Conservation (phyloP, 2,113 vertebrate genomes). For the Osmerus mordax region DNA sequence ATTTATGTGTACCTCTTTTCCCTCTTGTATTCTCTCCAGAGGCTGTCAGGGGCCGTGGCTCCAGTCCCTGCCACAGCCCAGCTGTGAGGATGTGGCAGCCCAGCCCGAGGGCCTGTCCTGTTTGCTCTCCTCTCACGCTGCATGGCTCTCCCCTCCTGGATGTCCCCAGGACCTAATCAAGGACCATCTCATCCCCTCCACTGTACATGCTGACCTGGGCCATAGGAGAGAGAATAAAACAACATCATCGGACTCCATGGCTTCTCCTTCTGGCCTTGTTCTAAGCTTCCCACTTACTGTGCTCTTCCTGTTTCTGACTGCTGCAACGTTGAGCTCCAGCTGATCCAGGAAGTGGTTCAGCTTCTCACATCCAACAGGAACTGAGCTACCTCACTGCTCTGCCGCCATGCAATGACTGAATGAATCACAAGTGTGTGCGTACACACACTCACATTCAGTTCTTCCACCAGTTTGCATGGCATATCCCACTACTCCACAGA, state of each 20-base stretch:
- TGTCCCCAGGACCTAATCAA: slow-evolving; percentile 50
- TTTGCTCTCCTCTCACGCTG: slow-evolving; percentile 12
- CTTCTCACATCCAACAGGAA: slow-evolving; percentile 67
- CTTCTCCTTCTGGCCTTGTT: slow-evolving; percentile 66
- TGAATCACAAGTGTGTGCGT: neutral
- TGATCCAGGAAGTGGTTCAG: slow-evolving; percentile 57
- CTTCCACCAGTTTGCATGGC: slow-evolving; percentile 49
- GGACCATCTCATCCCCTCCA: neutral
- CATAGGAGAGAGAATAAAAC: neutral
- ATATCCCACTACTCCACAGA: slow-evolving; percentile 15
- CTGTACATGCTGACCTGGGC: slow-evolving; percentile 20
- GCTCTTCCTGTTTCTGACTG: slow-evolving; percentile 67
- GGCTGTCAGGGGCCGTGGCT: slow-evolving; percentile 69
- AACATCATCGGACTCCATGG: slow-evolving; percentile 37
- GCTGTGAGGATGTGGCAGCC: slow-evolving; percentile 33
- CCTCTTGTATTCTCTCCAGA: slow-evolving; percentile 64
- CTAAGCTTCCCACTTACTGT: slow-evolving; percentile 17
- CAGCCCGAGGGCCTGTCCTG: slow-evolving; percentile 16
- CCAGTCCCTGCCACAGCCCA: slow-evolving; percentile 69
- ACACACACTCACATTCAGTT: slow-evolving; percentile 38
- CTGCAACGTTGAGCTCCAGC: slow-evolving; percentile 27
- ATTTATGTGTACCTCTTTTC: neutral
- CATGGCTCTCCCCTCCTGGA: slow-evolving; percentile 40
- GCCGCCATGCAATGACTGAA: slow-evolving; percentile 51
- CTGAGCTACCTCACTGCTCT: slow-evolving; percentile 79